Base-by-base conservation (phyloP, 2,888 invertebrate species). In the Cosmia trapezina region DNA sequence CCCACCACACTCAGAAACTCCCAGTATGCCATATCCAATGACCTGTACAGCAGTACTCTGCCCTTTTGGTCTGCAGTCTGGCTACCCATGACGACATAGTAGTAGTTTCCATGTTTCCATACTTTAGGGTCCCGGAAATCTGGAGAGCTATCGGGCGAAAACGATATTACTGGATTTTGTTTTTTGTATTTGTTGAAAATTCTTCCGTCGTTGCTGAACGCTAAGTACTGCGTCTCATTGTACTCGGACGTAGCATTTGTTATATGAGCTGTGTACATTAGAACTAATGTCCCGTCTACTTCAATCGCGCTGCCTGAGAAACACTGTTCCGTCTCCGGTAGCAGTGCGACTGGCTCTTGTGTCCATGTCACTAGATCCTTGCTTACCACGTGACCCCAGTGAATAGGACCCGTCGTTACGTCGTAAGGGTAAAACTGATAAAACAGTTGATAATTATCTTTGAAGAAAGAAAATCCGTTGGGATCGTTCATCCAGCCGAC, bases 401-500 rank as follows among this genome's bases (percentile, higher is more conserved):
- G 95, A 92, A 96, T 96, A 0, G 93, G 91, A 0, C 95, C 95
- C 92, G 93, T 93, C 0, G 86, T 83, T n/a, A 93, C 90, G 47
- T 90, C 91, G 67, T 94, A 92, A 0, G 96, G 96, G 78, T 96
- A 94, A 80, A 90, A 96, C 82, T 97, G 97, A 80, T 95, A 96
- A 87, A 96, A 96, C 0, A 96, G 87, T 80, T 97, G 97, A 77
- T 94, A 97, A 78, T 94, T 89, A 7, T 94, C 96, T 53, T 95
- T 93, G 85, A 92, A 94, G 83, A 91, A 96, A 0, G 95, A 94
- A 83, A 97, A 96, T 14, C 97, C 97, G 72, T 97, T 97, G 2
- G 97, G 97, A 76, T 97, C 97, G 83, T 97, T 97, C 87, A 96
- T 95, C 97, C 97, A 97, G 6, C 96, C 96, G 0, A 95, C 93